A percentile compares a stretch with the other conserved stretches of the same genome.
Evolutionary conservation across 92 coral and sea anemone genomes (phyloP).

Genomic region (Phenganax subtilis): DNA sequence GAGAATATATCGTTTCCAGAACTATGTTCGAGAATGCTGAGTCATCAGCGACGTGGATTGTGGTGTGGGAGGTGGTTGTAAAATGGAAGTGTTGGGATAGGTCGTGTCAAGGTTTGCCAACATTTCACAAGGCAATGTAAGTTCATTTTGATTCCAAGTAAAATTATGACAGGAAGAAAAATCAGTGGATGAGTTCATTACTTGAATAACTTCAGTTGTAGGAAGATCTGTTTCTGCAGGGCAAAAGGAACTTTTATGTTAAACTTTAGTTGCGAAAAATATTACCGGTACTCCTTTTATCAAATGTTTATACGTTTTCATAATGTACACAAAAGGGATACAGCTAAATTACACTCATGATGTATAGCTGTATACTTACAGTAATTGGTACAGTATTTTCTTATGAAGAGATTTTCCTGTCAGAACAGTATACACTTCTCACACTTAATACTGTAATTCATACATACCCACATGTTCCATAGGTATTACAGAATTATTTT

Average conservation of each 20-base stretch:
- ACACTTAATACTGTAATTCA: no score
- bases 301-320: neutral
- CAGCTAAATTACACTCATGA: no score
- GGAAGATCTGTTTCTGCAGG: neutral
- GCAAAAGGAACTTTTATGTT: neutral
- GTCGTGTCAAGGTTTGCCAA: conserved; percentile 3
- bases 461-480: conserved; percentile 4
- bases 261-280: neutral
- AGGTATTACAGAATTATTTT: neutral
- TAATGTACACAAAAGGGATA: no score
- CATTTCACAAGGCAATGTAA: conserved; percentile 13
- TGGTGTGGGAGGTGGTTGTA: conserved; percentile 57
- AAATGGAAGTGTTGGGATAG: conserved; percentile 5
- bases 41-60: neutral
- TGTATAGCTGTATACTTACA: no score
- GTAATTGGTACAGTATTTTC: no score
- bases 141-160: conserved; percentile 5
- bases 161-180: conserved; percentile 8
- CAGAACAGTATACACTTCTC: no score
- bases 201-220: conserved; percentile 13
- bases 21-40: neutral
- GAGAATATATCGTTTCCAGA: no score
- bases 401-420: no score
- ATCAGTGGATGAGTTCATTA: conserved; percentile 10
- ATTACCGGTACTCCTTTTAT: neutral